phyloP scores from a whole-genome alignment of 2,797 vertebrate species.

The Danio jaintianensis region DNA sequence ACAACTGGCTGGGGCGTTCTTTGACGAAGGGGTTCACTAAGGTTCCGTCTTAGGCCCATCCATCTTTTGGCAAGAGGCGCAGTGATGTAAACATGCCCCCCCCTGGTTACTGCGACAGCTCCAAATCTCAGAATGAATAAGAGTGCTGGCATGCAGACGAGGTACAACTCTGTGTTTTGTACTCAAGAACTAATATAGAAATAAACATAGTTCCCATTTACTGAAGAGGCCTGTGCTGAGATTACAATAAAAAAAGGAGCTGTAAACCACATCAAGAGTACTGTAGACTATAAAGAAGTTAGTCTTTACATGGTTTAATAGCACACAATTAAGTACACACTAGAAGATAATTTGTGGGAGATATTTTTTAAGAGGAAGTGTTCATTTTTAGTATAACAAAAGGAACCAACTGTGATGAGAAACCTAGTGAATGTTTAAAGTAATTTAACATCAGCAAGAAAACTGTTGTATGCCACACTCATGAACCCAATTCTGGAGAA shows the following conservation, averaged over 20 bases:
- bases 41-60: conserved; percentile 70
- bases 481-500: conserved; percentile 8
- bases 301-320: conserved; percentile 69
- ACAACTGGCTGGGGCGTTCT: conserved; percentile 73
- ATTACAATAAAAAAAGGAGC: conserved; percentile 52
- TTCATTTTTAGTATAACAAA: too few species aligned
- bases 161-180: conserved; percentile 8
- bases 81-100: conserved; percentile 50
- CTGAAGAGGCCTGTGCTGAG: conserved; percentile 49
- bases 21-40: conserved; percentile 74
- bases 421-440: conserved; percentile 62
- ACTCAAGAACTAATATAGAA: conserved; percentile 46
- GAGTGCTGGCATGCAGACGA: conserved; percentile 27
- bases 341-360: conserved; percentile 52
- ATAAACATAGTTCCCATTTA: conserved; percentile 68
- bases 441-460: conserved; percentile 2
- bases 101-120: conserved; percentile 42
- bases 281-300: conserved; percentile 67
- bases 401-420: conserved; percentile 59
- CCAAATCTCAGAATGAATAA: conserved; percentile 43
- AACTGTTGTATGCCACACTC: not conserved
- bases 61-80: conserved; percentile 49
- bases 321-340: conserved; percentile 61
- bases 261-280: conserved; percentile 73
- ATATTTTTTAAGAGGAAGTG: conserved; percentile 54